Conservation (phyloP, 2,113 vertebrate species). For the Oryzias javanicus region DNA sequence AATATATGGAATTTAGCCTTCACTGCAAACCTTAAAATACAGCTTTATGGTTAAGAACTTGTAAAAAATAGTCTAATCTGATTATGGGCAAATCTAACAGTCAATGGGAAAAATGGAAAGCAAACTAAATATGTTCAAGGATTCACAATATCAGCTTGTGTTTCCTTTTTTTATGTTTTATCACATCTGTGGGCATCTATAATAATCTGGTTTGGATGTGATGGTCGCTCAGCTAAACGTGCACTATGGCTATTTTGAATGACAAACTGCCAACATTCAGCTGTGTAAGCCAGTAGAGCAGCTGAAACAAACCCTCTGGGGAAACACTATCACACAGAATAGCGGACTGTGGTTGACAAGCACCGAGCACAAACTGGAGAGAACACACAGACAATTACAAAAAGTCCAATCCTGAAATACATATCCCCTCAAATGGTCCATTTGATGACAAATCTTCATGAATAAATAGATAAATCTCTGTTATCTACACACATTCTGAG, state of each 20-base stretch:
- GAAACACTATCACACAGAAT: conserved; percentile 27
- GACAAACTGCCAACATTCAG: conserved; percentile 18
- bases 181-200: conserved; percentile 16
- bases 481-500: conserved; percentile 6
- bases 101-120: too few species aligned
- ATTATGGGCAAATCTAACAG: too few species aligned
- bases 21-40: too few species aligned
- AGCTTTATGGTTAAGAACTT: too few species aligned
- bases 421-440: conserved; percentile 1
- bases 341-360: conserved; percentile 22
- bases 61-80: too few species aligned
- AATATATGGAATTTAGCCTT: too few species aligned
- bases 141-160: too few species aligned
- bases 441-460: conserved; percentile 4
- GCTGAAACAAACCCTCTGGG: conserved; percentile 29
- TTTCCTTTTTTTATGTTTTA: too few species aligned
- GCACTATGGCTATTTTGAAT: conserved; percentile 28
- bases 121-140: too few species aligned
- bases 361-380: conserved; percentile 19
- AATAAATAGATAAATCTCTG: conserved; percentile 6
- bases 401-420: not conserved
- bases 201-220: conserved; percentile 19
- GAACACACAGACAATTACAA: not conserved
- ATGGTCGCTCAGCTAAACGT: not conserved
- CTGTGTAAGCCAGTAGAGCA: conserved; percentile 38